Evolutionary conservation across 1,140 invertebrate species (phyloP).

Genomic region (Cherax destructor): DNA sequence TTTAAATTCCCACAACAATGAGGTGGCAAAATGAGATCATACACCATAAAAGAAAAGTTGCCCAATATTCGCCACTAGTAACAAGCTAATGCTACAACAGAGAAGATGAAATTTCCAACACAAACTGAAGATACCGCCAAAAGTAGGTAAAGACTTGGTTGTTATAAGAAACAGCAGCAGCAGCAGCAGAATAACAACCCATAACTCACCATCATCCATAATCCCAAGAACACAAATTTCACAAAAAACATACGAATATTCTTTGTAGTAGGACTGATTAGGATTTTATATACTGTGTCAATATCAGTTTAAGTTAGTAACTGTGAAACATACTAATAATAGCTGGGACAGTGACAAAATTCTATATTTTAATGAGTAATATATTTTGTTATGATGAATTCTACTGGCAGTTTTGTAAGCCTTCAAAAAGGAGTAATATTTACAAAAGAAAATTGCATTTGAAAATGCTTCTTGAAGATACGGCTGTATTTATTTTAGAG

Average conservation of each 20-base stretch:
- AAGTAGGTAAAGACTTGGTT: neutral
- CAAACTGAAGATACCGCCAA: neutral
- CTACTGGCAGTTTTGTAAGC: conserved; percentile 6
- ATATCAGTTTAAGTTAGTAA: neutral
- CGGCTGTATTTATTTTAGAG: neutral
- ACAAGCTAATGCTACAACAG: neutral
- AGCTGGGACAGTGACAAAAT: neutral
- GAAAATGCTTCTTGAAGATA: neutral
- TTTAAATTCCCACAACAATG: neutral
- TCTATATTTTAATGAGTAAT: neutral
- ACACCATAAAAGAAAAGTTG: neutral
- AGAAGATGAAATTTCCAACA: neutral
- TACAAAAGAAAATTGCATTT: neutral
- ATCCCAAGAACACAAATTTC: neutral
- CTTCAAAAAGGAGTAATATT: neutral
- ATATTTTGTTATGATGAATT: neutral
- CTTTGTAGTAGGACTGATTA: neutral
- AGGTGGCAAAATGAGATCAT: neutral
- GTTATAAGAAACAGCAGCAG: neutral
- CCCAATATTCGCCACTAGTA: neutral
- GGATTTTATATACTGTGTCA: neutral
- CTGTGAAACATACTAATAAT: neutral
- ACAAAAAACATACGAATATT: neutral
- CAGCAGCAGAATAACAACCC: neutral
- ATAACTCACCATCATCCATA: neutral